Conservation (phyloP, 2,113 vertebrate species). For the Uria aalge region DNA sequence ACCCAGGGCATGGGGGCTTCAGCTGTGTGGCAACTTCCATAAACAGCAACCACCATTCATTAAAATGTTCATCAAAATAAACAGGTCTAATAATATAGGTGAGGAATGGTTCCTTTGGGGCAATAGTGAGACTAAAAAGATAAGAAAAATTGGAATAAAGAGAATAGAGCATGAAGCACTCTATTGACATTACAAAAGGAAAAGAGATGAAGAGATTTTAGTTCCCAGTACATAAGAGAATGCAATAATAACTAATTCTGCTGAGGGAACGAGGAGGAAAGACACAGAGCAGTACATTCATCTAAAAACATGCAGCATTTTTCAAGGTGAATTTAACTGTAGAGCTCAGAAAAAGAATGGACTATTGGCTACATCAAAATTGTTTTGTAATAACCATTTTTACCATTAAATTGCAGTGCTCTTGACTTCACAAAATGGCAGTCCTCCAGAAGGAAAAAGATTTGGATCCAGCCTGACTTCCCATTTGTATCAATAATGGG, state of each 20-base stretch:
- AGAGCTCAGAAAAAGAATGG: neutral
- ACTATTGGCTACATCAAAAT: neutral
- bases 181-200: neutral
- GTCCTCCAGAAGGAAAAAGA: neutral
- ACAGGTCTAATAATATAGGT: neutral
- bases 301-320: neutral
- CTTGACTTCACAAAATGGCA: neutral
- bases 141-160: neutral
- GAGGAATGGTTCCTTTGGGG: neutral
- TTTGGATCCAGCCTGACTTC: neutral
- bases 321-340: constrained; percentile 32
- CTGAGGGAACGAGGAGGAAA: neutral
- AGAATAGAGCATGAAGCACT: neutral
- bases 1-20: neutral
- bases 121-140: neutral
- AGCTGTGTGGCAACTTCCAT: neutral
- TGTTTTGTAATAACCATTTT: neutral
- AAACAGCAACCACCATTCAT: rapidly evolving
- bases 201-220: neutral
- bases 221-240: neutral
- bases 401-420: neutral
- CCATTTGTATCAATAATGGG: neutral
- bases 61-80: neutral
- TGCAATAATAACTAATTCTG: neutral
- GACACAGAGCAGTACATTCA: neutral